phyloP scores from a whole-genome alignment of 1,140 invertebrate species.

The Adelges cooleyi region DNA sequence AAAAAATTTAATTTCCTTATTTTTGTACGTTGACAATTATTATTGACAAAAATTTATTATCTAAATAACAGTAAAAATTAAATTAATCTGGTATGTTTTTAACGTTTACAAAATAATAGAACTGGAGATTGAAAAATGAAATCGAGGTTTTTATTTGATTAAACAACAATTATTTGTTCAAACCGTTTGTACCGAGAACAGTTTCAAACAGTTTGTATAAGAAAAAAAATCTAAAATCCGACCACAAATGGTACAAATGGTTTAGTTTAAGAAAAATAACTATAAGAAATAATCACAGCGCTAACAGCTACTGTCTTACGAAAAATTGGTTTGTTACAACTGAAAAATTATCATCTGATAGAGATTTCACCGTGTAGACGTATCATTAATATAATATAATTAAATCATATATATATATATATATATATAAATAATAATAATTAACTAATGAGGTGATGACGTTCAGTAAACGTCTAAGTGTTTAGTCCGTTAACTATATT shows the following conservation, averaged over 20 bases:
- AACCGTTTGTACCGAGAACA: neutral
- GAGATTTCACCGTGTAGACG: neutral
- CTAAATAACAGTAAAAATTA: too few species aligned
- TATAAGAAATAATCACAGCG: neutral
- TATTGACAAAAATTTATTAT: too few species aligned
- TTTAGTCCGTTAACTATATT: too few species aligned
- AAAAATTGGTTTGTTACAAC: neutral
- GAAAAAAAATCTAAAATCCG: neutral
- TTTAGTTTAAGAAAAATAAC: constrained; percentile 23
- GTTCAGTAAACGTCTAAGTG: too few species aligned
- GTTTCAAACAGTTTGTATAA: neutral
- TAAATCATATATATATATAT: neutral
- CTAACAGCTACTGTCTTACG: neutral
- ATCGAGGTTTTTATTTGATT: neutral
- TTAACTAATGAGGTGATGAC: too few species aligned
- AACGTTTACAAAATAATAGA: neutral
- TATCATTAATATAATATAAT: neutral
- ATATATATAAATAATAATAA: neutral
- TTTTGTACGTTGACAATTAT: too few species aligned
- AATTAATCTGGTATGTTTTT: neutral
- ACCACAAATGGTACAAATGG: too few species aligned
- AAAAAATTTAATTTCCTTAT: too few species aligned
- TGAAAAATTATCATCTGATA: neutral
- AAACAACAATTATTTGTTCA: neutral
- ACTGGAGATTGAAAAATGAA: neutral